These are phyloP conservation scores for Stenchaetothrips biformis DNA, from an alignment of 2,888 invertebrate genomes.

Conservation along the genomic window DNA sequence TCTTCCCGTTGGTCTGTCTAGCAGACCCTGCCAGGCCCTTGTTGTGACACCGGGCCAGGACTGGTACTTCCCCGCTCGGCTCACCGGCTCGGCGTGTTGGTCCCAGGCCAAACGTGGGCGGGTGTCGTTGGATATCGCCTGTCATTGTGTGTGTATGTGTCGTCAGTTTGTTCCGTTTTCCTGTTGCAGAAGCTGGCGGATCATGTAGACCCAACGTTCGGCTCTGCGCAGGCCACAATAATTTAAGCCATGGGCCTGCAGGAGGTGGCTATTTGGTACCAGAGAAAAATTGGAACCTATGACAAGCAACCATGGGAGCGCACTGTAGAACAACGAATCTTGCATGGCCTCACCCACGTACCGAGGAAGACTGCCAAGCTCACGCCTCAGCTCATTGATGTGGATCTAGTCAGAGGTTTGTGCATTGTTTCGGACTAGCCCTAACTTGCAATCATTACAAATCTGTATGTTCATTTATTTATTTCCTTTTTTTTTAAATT, in stretches of 20 bases:
- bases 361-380: constrained; percentile 72
- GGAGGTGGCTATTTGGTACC: constrained; percentile 58
- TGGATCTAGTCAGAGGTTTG: constrained; percentile 89
- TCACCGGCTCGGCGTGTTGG: background rate
- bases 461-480: constrained; percentile 24
- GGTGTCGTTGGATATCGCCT: background rate
- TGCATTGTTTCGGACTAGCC: background rate
- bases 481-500: background rate
- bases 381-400: constrained; percentile 90
- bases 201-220: constrained; percentile 7
- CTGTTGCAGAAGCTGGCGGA: constrained; percentile 19
- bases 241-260: constrained; percentile 7
- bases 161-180: background rate
- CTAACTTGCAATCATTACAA: constrained; percentile 17
- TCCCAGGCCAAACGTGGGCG: background rate
- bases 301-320: constrained; percentile 98
- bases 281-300: constrained; percentile 92
- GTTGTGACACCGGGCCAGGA: background rate
- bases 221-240: constrained; percentile 20
- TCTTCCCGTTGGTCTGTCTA: background rate
- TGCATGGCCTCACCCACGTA: constrained; percentile 76
- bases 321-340: constrained; percentile 85
- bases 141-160: background rate
- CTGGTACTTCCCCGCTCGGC: background rate
- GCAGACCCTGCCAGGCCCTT: background rate